Evolutionary conservation across 1,140 invertebrate genomes (phyloP), one percentile per base, ranked within the genome.

Genomic region (Sitophilus oryzae): DNA sequence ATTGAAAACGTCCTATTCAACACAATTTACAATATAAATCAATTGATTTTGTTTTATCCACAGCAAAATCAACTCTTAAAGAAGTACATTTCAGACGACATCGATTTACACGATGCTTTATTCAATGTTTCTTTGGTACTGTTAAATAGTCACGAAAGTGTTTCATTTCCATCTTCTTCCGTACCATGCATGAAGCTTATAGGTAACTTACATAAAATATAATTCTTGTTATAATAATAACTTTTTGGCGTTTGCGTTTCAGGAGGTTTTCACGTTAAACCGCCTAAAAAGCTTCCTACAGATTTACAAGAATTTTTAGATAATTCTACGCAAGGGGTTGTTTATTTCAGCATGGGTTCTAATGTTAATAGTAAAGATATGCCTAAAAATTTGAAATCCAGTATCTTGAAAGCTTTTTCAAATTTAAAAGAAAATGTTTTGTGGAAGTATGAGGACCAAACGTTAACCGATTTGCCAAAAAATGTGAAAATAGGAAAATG

Each of bases 331-430:
- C 65, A 82, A 23, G 84, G 84, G 1, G 79, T 83, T 2, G 79
- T 88, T 20, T 83, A 83, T 58, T 86, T 86, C 69, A 83, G 80
- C 35, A 75, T 86, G 56, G 85, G 85, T 0, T 81, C 82, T 2
- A 77, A 79, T 45, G 67, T 76, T 11, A 74, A 74, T 67, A 60
- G 74, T 71, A 1, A 61, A 70, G 3, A 73, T 70, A 1, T 80
- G 30, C 69, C 75, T 0, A 59, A 65, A 30, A 65, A 77, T 40
- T 76, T 73, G 50, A 70, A 72, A 36, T 58, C 74, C 10, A 67
- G 70, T 0, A 73, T 84, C 35, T 18, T 81, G 0, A 67, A 71
- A 2, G 75, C 71, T 1, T 74, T 84, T 22, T 70, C 72, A 0
- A 74, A 76, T 61, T 50, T 81, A 2, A 76, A 78, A 37, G 75